Evolutionary conservation across 2,888 invertebrate species (phyloP).

Genomic region (Didymodactylos carnosus): DNA sequence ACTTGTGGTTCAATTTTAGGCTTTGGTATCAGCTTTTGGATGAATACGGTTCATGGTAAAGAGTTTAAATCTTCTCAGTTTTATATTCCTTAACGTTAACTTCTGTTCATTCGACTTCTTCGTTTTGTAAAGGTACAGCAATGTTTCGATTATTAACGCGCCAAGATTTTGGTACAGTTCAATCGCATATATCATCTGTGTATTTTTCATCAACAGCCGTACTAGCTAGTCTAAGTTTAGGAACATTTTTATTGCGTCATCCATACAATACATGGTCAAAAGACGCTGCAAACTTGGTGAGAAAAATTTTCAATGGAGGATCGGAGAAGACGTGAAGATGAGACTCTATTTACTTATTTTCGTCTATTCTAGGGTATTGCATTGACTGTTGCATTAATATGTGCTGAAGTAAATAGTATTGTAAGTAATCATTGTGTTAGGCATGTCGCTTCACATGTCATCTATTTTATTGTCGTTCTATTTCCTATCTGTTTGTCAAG

Average conservation of each 20-base stretch:
- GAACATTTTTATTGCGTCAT: not conserved
- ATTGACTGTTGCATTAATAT: not conserved
- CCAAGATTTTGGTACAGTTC: not conserved
- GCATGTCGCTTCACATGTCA: no score
- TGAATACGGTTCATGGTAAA: not conserved
- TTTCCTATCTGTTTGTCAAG: no score
- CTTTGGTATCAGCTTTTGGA: not conserved
- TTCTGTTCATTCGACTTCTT: no score
- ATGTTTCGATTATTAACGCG: not conserved
- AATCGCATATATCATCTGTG: not conserved
- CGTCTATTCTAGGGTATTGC: not conserved
- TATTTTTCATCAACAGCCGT: not conserved
- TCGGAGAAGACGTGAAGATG: no score
- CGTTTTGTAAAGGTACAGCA: no score
- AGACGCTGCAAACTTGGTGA: not conserved
- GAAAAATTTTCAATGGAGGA: not conserved
- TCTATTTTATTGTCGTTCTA: no score
- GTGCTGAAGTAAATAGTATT: not conserved
- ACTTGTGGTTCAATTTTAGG: no score
- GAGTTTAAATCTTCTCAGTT: not conserved
- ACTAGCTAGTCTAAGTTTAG: not conserved
- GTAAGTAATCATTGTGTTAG: no score
- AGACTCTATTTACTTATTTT: not conserved
- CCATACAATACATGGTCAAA: not conserved
- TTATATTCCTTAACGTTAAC: not conserved